Percentiles rank a stretch among this genome's conserved stretches.
Conservation (phyloP, 2,888 invertebrate species). For the Ichneumoninae sp. region DNA sequence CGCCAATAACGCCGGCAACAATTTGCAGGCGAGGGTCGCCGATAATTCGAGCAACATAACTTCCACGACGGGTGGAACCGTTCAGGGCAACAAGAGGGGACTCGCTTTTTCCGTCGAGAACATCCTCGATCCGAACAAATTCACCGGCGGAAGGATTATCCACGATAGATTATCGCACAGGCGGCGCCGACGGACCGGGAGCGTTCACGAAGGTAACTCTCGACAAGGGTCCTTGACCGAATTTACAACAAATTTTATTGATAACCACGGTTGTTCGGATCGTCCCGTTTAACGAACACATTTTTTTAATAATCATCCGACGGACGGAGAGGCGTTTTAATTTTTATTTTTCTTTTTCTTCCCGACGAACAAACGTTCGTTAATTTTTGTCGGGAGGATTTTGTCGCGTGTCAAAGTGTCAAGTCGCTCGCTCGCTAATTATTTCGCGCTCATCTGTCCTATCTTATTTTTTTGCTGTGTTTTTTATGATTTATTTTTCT, state of each 20-base stretch:
- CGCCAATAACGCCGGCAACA: slow-evolving; percentile 70
- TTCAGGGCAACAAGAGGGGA: slow-evolving; percentile 87
- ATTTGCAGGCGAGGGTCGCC: slow-evolving; percentile 72
- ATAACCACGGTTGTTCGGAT: neutral
- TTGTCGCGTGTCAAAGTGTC: slow-evolving; percentile 67
- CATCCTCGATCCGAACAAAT: slow-evolving; percentile 95
- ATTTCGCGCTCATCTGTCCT: slow-evolving; percentile 66
- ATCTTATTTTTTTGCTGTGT: slow-evolving; percentile 38
- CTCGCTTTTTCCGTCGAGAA: slow-evolving; percentile 96
- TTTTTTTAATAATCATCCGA: slow-evolving; percentile 31
- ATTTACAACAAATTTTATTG: neutral
- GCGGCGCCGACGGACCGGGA: slow-evolving; percentile 79
- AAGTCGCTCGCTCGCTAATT: slow-evolving; percentile 67
- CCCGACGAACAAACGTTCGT: slow-evolving; percentile 35
- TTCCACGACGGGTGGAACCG: slow-evolving; percentile 82
- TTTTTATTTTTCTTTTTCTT: neutral
- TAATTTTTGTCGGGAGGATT: slow-evolving; percentile 54
- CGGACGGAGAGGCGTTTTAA: neutral
- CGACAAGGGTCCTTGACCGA: neutral
- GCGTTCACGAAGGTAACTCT: slow-evolving; percentile 81
- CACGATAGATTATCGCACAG: slow-evolving; percentile 76
- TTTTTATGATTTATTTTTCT: slow-evolving; percentile 43
- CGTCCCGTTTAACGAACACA: neutral
- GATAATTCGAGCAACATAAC: slow-evolving; percentile 74
- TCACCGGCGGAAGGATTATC: slow-evolving; percentile 88